phyloP scores from a whole-genome alignment of 2,888 invertebrate species.

The Drosophila maculinotata region DNA sequence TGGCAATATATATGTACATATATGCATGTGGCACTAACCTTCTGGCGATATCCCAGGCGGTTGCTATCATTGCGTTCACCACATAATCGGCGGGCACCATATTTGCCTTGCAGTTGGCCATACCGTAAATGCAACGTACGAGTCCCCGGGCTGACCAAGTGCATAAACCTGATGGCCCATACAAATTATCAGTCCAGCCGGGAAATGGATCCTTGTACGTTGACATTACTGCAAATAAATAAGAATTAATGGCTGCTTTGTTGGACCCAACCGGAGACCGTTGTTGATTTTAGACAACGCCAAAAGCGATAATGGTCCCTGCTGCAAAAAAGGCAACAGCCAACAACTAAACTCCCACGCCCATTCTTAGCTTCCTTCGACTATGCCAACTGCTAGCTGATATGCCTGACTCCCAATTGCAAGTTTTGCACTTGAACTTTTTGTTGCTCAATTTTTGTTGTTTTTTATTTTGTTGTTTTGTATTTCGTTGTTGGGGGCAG shows the following conservation, averaged over 20 bases:
- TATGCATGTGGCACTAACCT: conserved; percentile 72
- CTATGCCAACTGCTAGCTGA: conserved; percentile 57
- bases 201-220: conserved; percentile 85
- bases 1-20: no score
- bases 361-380: background rate
- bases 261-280: conserved; percentile 36
- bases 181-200: conserved; percentile 85
- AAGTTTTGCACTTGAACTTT: conserved; percentile 76
- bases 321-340: background rate
- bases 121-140: conserved; percentile 84
- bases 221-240: conserved; percentile 84
- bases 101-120: conserved; percentile 83
- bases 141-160: conserved; percentile 84
- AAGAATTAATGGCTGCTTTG: conserved; percentile 81
- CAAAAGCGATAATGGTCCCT: conserved; percentile 68
- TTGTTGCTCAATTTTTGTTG: conserved; percentile 10
- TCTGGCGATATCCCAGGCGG: conserved; percentile 84
- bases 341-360: background rate
- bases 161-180: conserved; percentile 85
- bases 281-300: conserved; percentile 68
- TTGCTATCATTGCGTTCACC: conserved; percentile 85
- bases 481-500: conserved; percentile 31
- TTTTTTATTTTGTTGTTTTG: conserved; percentile 22
- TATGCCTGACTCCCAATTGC: conserved; percentile 75
- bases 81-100: conserved; percentile 85